Base-by-base conservation (phyloP, 1,140 invertebrate genomes). In the Streblospio benedicti region DNA sequence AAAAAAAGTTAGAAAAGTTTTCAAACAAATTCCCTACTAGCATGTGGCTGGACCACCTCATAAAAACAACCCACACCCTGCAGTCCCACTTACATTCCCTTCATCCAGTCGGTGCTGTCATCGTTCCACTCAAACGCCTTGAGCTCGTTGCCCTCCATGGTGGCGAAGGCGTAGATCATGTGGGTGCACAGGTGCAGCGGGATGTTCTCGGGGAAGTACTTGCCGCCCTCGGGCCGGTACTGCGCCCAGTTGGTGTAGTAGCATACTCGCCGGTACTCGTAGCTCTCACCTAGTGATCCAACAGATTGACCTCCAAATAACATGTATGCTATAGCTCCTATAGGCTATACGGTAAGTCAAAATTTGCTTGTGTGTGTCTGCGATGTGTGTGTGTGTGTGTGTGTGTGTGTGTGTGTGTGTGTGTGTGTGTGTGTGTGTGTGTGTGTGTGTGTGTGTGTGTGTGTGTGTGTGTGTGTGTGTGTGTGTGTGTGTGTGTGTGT, bases 111-210 rank as follows among this genome's bases (percentile, higher is more conserved):
- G 0, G 67, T 67, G n/a, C 58, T 65, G 35, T 74, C 70, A 59
- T 76, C 73, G 59, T 73, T 74, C 67, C 69, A 72, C 60, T 76
- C 73, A 57, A 70, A 70, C 16, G 70, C 56, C 14, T 51, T 60
- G 30, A 76, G 41, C 6, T 55, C 54, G 50, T 70, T 70, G 25
- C 63, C 65, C 3, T 89, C 84, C 64, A 88, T 65, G 9, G 83
- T 83, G 1, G 88, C 87, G 65, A 87, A 89, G 6, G 85, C 84
- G 68, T 91, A 91, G 55, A 91, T 82, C 6, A 91, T 73, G 72
- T 92, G 89, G 4, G 88, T 88, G 76, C 90, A 92, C 68, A 84
- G 81, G 5, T 80, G 82, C 0, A 85, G 83, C 38, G 89, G 85
- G 4, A 91, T 77, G 56, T 85, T 80, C 9, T 82, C 76, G 0